A percentile compares a stretch with the other conserved stretches of the same genome.
Evolutionary conservation across 2,888 invertebrate species (phyloP).

Genomic region (Lapara coniferarum): DNA sequence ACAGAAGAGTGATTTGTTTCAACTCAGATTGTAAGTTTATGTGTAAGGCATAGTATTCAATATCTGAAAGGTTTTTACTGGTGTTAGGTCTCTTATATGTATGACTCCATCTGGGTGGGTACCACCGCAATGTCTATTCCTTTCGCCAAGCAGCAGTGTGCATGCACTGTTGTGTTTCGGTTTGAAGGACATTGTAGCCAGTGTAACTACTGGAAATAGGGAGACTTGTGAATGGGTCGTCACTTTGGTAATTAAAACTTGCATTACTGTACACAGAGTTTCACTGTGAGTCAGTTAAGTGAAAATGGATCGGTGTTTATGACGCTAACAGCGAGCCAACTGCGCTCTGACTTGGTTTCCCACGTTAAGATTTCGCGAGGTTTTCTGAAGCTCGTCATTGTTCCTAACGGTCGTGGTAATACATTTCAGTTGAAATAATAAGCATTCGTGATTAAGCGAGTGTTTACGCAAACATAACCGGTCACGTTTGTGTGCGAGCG

Average conservation of each 20-base stretch:
- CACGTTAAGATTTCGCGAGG: constrained; percentile 55
- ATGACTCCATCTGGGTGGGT: too few relatives aligned
- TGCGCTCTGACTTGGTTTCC: constrained; percentile 55
- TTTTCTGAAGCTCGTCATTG: constrained; percentile 54
- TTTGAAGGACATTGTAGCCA: too few relatives aligned
- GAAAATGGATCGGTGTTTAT: constrained; percentile 76
- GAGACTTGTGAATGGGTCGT: too few relatives aligned
- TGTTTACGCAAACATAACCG: not conserved
- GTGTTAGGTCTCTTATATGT: too few relatives aligned
- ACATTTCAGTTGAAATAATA: constrained; percentile 25
- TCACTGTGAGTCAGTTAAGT: constrained; percentile 47
- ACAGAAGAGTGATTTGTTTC: too few relatives aligned
- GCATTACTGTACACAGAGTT: constrained; percentile 10
- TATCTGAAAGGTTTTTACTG: too few relatives aligned
- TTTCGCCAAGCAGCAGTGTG: too few relatives aligned
- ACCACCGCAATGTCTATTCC: too few relatives aligned
- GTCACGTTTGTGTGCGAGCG: constrained; percentile 13
- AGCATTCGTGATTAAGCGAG: constrained; percentile 18
- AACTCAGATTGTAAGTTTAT: too few relatives aligned
- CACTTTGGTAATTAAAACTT: constrained; percentile 19
- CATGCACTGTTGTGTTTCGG: too few relatives aligned
- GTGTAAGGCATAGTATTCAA: too few relatives aligned
- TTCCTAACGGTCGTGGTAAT: constrained; percentile 49
- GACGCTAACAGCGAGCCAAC: constrained; percentile 59
- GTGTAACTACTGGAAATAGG: too few relatives aligned